Conservation (phyloP, 1,140 invertebrate species). For the Gryon sp. region DNA sequence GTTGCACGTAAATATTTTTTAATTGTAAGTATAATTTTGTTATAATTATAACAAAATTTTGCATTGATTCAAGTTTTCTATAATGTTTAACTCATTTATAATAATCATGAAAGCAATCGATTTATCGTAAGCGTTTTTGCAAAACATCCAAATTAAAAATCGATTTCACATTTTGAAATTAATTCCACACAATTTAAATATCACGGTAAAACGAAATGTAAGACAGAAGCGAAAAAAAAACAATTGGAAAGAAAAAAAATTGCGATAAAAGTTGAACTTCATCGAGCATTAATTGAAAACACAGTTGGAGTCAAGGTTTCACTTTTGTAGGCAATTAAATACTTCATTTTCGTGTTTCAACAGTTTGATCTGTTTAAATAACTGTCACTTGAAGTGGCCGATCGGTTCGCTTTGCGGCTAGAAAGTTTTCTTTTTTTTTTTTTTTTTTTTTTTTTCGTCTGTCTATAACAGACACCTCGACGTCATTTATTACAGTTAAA, state of each 20-base stretch:
- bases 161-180: not conserved
- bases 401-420: constrained; percentile 38
- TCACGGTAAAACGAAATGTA: constrained; percentile 4
- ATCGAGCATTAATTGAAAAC: constrained; percentile 13
- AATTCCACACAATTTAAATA: constrained; percentile 2
- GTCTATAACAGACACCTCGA: constrained; percentile 39
- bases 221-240: not conserved
- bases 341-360: constrained; percentile 46
- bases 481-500: constrained; percentile 58
- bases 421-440: constrained; percentile 55
- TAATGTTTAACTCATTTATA: too few relatives aligned
- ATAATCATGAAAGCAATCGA: too few relatives aligned
- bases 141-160: constrained; percentile 6
- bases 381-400: constrained; percentile 44
- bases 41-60: too few relatives aligned
- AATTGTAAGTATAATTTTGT: too few relatives aligned
- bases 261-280: constrained; percentile 21
- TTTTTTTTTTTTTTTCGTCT: not conserved
- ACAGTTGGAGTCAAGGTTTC: constrained; percentile 26
- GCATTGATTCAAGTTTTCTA: too few relatives aligned
- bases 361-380: constrained; percentile 53
- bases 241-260: constrained; percentile 1
- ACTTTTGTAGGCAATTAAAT: constrained; percentile 57
- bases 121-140: too few relatives aligned
- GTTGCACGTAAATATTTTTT: too few relatives aligned